Evolutionary conservation across 2,797 vertebrate genomes (phyloP).

Genomic region (Oreochromis mossambicus): DNA sequence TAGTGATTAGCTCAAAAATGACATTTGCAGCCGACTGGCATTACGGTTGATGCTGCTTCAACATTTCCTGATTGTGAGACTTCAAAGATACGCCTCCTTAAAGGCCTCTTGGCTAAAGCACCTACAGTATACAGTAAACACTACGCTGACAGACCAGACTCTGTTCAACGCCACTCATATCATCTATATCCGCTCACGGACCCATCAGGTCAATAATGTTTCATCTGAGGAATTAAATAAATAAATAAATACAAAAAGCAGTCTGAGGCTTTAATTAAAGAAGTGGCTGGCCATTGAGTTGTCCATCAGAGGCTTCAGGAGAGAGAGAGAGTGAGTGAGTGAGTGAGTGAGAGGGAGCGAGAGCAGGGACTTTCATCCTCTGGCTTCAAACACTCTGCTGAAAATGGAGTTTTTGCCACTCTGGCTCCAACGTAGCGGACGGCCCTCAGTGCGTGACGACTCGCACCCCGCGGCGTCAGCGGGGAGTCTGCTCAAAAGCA

Average conservation of each 20-base stretch:
- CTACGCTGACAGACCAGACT: not conserved
- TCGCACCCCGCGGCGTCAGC: slow-evolving; percentile 46
- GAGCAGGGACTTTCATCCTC: slow-evolving; percentile 57
- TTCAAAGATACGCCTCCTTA: not conserved
- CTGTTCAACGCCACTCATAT: slow-evolving; percentile 13
- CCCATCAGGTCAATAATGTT: slow-evolving; percentile 42
- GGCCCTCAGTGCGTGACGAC: slow-evolving; percentile 50
- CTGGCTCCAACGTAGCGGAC: slow-evolving; percentile 30
- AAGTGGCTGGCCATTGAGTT: slow-evolving; percentile 42
- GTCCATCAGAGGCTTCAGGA: slow-evolving; percentile 54
- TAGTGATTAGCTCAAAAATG: not conserved
- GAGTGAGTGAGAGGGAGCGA: not conserved
- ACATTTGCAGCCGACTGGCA: not conserved
- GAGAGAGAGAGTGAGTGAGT: not conserved
- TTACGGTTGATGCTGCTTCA: not conserved
- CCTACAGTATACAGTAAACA: not conserved
- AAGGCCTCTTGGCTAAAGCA: not conserved
- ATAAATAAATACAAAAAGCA: not conserved
- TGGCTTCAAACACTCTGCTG: slow-evolving; percentile 60
- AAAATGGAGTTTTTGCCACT: slow-evolving; percentile 62
- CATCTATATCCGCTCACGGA: not conserved
- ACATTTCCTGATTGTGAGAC: not conserved
- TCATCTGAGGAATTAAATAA: slow-evolving; percentile 7
- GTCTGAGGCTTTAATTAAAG: slow-evolving; percentile 58
- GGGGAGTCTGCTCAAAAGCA: slow-evolving; percentile 52